Conservation (phyloP, 1,140 invertebrate genomes). For the Cecropterus lyciades region DNA sequence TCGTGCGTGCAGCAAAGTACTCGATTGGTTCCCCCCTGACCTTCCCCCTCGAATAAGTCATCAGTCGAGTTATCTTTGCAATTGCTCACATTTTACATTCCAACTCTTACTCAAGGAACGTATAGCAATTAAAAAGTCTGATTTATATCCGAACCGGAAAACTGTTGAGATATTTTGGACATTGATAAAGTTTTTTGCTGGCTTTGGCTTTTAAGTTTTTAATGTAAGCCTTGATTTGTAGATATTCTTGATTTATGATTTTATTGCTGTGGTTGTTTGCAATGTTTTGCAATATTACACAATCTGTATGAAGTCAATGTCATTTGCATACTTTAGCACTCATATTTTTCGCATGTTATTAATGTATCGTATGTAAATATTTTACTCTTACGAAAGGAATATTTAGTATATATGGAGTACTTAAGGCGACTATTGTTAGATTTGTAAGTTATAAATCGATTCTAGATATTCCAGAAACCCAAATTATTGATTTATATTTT, state of each 20-base stretch:
- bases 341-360: too few species aligned
- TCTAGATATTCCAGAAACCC: too few species aligned
- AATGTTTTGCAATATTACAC: neutral
- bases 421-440: too few species aligned
- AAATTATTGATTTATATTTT: too few species aligned
- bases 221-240: neutral
- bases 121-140: conserved; percentile 7
- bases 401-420: too few species aligned
- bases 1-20: conserved; percentile 71
- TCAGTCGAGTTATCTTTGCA: conserved; percentile 36
- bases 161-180: neutral
- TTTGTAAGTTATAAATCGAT: too few species aligned
- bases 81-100: conserved; percentile 19
- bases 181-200: neutral
- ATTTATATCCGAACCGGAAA: neutral
- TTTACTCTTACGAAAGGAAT: too few species aligned
- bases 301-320: neutral
- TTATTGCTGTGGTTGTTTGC: neutral
- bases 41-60: conserved; percentile 42
- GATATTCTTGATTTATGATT: neutral
- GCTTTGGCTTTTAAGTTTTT: neutral
- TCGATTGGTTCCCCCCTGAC: conserved; percentile 56
- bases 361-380: too few species aligned
- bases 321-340: neutral
- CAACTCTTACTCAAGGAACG: conserved; percentile 2